Evolutionary conservation across 2,888 invertebrate genomes (phyloP).

Genomic region (Erebia aethiops): DNA sequence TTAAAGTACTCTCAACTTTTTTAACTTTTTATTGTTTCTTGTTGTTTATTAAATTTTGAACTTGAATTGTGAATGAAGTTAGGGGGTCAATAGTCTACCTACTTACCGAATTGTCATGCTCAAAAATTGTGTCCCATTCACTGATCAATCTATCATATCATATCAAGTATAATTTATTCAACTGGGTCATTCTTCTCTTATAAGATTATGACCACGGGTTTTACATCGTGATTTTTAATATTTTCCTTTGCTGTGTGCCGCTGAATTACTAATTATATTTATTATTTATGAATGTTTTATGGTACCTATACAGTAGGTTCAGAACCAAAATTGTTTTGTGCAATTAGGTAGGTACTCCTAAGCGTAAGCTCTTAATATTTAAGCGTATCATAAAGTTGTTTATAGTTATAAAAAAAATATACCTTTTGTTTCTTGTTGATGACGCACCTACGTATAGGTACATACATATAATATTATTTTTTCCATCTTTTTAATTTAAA

Average conservation of each 20-base stretch:
- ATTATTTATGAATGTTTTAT: too few relatives aligned
- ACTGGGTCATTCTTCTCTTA: background rate
- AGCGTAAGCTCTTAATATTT: background rate
- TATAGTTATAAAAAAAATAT: background rate
- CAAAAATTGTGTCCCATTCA: slow-evolving; percentile 7
- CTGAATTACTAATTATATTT: background rate
- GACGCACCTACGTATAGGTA: too few relatives aligned
- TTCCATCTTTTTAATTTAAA: background rate
- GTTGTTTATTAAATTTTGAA: background rate
- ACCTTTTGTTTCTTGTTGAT: background rate
- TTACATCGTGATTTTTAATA: background rate
- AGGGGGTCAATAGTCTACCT: background rate
- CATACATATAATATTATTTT: background rate
- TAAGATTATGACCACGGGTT: background rate
- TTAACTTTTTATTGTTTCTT: too few relatives aligned
- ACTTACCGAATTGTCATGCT: background rate
- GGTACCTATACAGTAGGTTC: background rate
- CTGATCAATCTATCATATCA: background rate
- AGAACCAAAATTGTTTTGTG: background rate
- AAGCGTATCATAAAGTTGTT: background rate
- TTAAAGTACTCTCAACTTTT: background rate
- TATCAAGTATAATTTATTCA: background rate
- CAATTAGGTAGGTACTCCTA: background rate
- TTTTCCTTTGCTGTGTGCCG: background rate
- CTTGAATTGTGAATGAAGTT: slow-evolving; percentile 2